Conservation (phyloP, 1,140 invertebrate genomes). For the Brachionus paranguensis region DNA sequence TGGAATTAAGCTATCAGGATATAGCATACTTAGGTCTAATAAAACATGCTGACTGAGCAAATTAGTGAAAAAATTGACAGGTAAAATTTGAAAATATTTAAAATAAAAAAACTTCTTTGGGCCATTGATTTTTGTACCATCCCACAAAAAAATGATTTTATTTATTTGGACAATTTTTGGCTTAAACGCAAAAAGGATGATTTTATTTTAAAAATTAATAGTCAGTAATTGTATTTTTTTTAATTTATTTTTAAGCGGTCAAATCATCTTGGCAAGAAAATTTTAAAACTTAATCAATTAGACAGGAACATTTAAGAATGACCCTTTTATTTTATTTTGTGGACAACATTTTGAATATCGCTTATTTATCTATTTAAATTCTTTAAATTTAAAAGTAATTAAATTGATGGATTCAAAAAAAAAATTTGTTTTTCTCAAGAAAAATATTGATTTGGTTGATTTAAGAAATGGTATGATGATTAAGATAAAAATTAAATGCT, state of each 20-base stretch:
- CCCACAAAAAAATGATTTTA: background rate
- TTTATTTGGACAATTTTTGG: background rate
- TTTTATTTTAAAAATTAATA: background rate
- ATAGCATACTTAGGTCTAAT: background rate
- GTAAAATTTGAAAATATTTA: background rate
- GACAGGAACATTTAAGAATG: background rate
- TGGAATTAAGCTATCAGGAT: background rate
- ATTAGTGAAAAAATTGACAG: background rate
- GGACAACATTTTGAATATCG: background rate
- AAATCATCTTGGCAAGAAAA: background rate
- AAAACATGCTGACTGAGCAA: background rate
- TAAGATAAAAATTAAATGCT: background rate
- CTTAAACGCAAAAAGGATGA: background rate
- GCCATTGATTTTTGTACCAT: background rate
- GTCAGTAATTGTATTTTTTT: background rate
- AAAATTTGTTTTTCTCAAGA: background rate
- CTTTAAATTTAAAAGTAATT: no score
- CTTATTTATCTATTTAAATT: background rate
- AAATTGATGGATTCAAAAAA: no score
- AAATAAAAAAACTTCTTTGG: background rate
- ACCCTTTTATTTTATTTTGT: background rate
- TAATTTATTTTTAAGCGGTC: background rate
- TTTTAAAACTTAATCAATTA: background rate
- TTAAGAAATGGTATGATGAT: background rate
- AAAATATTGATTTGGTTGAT: background rate